Evolutionary conservation across 2,888 invertebrate genomes (phyloP), one percentile per base, ranked within the genome.

Genomic region (Dimorphilus gyrociliatus): DNA sequence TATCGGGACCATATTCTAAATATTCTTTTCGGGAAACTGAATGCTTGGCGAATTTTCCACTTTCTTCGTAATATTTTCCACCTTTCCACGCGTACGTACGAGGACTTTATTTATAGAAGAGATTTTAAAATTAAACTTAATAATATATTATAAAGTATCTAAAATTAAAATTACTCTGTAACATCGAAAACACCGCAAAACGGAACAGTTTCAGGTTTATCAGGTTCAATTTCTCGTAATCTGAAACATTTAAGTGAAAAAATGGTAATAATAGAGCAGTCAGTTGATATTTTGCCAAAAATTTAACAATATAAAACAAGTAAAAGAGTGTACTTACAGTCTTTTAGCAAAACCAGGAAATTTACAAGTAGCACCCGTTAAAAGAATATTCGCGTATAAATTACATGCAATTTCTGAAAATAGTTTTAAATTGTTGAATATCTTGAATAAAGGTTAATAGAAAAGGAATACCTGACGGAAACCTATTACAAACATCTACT

Each of bases 1-100:
- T 57, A 23, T 55, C 55, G 21, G 70, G 65, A 10, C 90, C 90
- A 51, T 78, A 73, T 56, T 90, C 88, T 39, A 86, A 84, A 58
- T 84, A 92, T 46, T 86, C 79, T 42, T 81, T 78, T 46, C 74
- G 74, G 0, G 81, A 78, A 2, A 86, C 74, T 14, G 40, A 37
- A 10, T 21, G 8, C n/a, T 21, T 21, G 8, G 8, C 21, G n/a
- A 21, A 21, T 8, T 21, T n/a, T 10, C 21, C 21, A 10, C 8
- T 10, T 10, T 21, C n/a, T 21, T 8, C 21, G n/a, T 10, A 21
- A 21, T 8, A 10, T 8, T 74, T 75, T 0, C 86, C 92, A 3
- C 88, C 90, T 47, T 76, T 71, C 90, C 90, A 92, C 0, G 84
- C 72, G 58, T 82, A 82, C 0, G 75, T 74, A 2, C 78, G 58